These are phyloP conservation scores for Pyrgilauda ruficollis DNA, from an alignment of 2,113 vertebrate genomes.

Conservation along the genomic window DNA sequence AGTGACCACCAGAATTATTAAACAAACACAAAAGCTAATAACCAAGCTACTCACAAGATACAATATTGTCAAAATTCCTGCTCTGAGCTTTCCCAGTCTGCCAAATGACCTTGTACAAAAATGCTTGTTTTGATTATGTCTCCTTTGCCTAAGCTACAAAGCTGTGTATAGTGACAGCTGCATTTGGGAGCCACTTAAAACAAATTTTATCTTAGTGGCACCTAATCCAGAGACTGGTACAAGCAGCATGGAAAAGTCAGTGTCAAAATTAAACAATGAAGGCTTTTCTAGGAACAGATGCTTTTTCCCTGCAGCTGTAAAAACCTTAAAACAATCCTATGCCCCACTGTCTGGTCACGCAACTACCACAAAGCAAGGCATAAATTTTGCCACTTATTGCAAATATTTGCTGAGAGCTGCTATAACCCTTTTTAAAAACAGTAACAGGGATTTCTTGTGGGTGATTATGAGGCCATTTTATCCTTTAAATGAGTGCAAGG, in stretches of 20 bases:
- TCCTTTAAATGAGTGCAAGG: constrained; percentile 54
- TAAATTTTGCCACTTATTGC: constrained; percentile 90
- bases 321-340: constrained; percentile 90
- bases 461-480: constrained; percentile 56
- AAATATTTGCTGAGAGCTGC: constrained; percentile 94
- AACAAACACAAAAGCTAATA: constrained; percentile 46
- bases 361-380: constrained; percentile 83
- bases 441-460: constrained; percentile 62
- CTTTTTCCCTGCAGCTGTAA: constrained; percentile 95
- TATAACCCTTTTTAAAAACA: constrained; percentile 70
- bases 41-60: constrained; percentile 60
- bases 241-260: constrained; percentile 82
- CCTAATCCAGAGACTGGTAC: constrained; percentile 83
- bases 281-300: constrained; percentile 92
- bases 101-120: constrained; percentile 67
- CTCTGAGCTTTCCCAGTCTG: constrained; percentile 55
- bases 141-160: constrained; percentile 74
- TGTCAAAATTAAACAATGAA: constrained; percentile 84
- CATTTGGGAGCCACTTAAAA: constrained; percentile 79
- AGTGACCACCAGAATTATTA: neutral
- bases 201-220: constrained; percentile 79
- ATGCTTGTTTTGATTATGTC: constrained; percentile 72
- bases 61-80: constrained; percentile 70
- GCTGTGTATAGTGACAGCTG: constrained; percentile 77
- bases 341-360: constrained; percentile 96